phyloP scores from a whole-genome alignment of 2,797 vertebrate species.

The Chanos chanos region DNA sequence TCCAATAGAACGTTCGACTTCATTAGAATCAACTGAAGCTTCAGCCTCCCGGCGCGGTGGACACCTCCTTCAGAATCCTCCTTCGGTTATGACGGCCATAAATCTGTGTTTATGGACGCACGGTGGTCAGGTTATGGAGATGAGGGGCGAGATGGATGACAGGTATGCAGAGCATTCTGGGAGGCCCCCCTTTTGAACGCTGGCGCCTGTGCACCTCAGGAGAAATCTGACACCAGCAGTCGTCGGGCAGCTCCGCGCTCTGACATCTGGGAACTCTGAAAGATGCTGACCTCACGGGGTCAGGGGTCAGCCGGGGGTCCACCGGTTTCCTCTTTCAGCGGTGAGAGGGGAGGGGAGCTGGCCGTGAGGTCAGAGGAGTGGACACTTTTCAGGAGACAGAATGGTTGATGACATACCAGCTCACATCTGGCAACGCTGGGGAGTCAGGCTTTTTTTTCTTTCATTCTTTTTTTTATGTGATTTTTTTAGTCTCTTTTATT shows the following conservation, averaged over 20 bases:
- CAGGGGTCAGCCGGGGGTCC: conserved; percentile 74
- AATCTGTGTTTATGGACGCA: too few species aligned
- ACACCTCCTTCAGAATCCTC: too few species aligned
- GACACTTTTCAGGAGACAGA: conserved; percentile 19
- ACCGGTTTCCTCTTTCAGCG: conserved; percentile 78
- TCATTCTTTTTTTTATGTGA: neutral
- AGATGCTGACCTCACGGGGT: conserved; percentile 78
- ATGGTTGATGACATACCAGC: conserved; percentile 32
- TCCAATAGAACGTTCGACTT: too few species aligned
- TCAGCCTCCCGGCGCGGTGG: too few species aligned
- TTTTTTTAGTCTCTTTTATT: conserved; percentile 44
- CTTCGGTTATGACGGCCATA: too few species aligned
- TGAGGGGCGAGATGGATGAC: conserved; percentile 47
- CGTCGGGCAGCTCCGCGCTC: conserved; percentile 75
- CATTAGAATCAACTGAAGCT: too few species aligned
- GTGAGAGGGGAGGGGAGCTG: neutral
- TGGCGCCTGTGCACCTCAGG: conserved; percentile 78
- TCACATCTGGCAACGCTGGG: conserved; percentile 47
- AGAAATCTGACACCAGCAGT: conserved; percentile 79
- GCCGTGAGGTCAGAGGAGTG: neutral
- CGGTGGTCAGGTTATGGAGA: too few species aligned
- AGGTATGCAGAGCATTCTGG: conserved; percentile 54
- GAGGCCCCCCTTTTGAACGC: too few species aligned
- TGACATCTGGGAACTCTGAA: conserved; percentile 87
- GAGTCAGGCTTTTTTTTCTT: neutral